Evolutionary conservation across 2,113 vertebrate genomes (phyloP), one percentile per base, ranked within the genome.

Genomic region (Morone chrysops): DNA sequence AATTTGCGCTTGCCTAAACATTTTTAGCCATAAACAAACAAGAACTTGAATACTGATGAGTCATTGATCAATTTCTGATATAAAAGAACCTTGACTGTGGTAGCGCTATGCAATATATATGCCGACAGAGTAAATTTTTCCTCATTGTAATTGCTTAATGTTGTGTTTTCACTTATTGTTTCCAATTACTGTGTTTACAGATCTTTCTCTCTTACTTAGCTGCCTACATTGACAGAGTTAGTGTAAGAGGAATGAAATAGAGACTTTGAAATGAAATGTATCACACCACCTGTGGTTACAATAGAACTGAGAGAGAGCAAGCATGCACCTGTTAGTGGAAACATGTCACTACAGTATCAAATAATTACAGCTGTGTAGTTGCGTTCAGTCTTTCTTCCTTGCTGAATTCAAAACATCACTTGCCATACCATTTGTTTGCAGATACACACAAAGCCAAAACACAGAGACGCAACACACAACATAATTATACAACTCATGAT

Each of bases 401-500:
- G 1, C 41, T 25, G 16, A 40, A 51, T 73, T 70, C 31, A 77
- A 82, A 86, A 67, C 71, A 61, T 61, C 10, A 50, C 68, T 43
- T 40, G 11, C 67, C 56, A 9, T 68, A 70, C 20, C 25, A 8
- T 84, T 84, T 91, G 36, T 43, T 41, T 4, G 65, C 56, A 76
- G 60, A 78, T 25, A 61, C 43, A 68, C 67, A 68, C 69, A 50
- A 13, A 68, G 63, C 38, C 69, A 67, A 62, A 79, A 73, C 43
- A 72, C 5, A 61, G 51, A 67, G 66, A 68, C 22, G 11, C 68
- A 36, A 80, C 22, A 31, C 48, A n/a, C 60, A n/a, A 38, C 51
- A 60, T 73, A 84, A 92, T 93, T 90, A 87, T 13, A 79, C 78
- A 78, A 80, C 78, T 73, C 80, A 31, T 84, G 82, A 88, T 92